These are phyloP conservation scores for Lineus longissimus DNA, from an alignment of 1,140 invertebrate species.

Conservation along the genomic window DNA sequence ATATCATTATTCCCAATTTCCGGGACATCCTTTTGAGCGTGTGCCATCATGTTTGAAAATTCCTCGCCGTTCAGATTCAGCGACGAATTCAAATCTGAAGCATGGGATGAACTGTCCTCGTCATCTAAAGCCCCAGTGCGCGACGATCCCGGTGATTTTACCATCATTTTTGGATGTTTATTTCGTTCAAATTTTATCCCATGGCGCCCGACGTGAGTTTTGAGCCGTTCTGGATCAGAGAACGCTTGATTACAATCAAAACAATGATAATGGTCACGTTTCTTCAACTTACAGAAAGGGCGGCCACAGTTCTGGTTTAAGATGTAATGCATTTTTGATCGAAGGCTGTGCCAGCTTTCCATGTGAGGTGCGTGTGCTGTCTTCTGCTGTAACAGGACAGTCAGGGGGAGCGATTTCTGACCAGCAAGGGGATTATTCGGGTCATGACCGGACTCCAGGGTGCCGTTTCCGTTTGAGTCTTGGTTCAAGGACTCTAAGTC, in stretches of 20 bases:
- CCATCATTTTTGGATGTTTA: conserved; percentile 24
- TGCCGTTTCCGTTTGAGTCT: too few species aligned
- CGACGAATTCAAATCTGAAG: conserved; percentile 27
- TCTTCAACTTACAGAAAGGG: conserved; percentile 81
- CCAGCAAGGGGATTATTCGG: too few species aligned
- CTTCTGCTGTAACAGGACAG: conserved; percentile 45
- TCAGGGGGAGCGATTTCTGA: not conserved
- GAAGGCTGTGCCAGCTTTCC: conserved; percentile 32
- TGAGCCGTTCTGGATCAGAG: conserved; percentile 50
- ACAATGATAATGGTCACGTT: conserved; percentile 80
- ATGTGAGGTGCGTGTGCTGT: conserved; percentile 20
- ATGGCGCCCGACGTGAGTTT: conserved; percentile 54
- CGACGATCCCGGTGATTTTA: too few species aligned
- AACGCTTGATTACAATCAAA: conserved; percentile 77
- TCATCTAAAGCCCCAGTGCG: conserved; percentile 14
- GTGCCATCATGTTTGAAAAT: conserved; percentile 38
- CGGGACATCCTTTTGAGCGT: conserved; percentile 18
- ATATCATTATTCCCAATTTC: not conserved
- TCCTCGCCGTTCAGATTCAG: conserved; percentile 37
- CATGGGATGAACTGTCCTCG: conserved; percentile 17
- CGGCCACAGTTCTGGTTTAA: conserved; percentile 66
- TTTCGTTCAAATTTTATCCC: conserved; percentile 34
- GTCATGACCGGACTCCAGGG: too few species aligned
- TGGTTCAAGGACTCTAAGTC: too few species aligned
- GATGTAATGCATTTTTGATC: conserved; percentile 38